Conservation (phyloP, 2,797 vertebrate genomes). For the Spinibarbus caldwelli region DNA sequence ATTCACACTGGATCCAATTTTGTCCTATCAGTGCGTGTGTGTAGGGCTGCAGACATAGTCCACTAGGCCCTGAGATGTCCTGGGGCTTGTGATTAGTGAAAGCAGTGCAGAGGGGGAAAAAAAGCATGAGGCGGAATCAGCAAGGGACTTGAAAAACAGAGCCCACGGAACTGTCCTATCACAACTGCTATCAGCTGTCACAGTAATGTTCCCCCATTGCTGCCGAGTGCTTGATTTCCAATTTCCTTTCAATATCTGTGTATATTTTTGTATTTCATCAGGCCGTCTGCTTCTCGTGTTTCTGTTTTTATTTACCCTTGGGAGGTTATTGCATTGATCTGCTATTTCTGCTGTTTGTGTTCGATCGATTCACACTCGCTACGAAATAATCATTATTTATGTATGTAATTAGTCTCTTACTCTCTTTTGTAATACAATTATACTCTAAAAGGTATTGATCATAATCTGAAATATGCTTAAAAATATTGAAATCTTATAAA, state of each 20-base stretch:
- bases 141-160: conserved; percentile 55
- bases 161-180: conserved; percentile 57
- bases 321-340: conserved; percentile 61
- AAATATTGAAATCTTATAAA: neutral
- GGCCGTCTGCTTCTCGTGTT: conserved; percentile 43
- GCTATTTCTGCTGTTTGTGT: conserved; percentile 45
- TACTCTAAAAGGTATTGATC: neutral
- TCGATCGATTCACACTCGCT: conserved; percentile 47
- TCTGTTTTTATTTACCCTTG: conserved; percentile 48
- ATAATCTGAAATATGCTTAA: neutral
- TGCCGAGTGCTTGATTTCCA: conserved; percentile 64
- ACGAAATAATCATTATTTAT: conserved; percentile 51
- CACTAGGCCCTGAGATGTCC: conserved; percentile 77
- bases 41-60: conserved; percentile 76
- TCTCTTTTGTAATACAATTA: neutral
- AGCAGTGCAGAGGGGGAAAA: conserved; percentile 58
- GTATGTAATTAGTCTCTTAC: conserved; percentile 48
- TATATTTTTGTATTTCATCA: conserved; percentile 54
- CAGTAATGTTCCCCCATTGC: conserved; percentile 59
- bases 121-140: conserved; percentile 47
- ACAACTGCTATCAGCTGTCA: conserved; percentile 60
- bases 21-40: conserved; percentile 82
- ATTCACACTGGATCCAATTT: conserved; percentile 86
- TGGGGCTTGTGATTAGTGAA: conserved; percentile 79
- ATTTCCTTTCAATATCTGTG: conserved; percentile 61